Evolutionary conservation across 2,888 invertebrate species (phyloP).

Genomic region (Ditylenchus weischeri): DNA sequence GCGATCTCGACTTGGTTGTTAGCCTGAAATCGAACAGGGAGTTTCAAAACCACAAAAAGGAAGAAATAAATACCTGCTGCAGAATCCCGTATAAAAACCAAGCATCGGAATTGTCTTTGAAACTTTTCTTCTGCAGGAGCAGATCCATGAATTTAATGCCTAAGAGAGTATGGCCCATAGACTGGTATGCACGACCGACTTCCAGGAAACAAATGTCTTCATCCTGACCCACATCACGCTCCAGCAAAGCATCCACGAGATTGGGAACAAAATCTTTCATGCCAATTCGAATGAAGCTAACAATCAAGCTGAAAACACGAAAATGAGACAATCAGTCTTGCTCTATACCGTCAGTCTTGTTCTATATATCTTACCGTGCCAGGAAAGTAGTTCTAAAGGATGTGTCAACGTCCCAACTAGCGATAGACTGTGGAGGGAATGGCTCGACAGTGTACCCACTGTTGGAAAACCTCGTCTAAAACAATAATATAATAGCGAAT

Average conservation of each 20-base stretch:
- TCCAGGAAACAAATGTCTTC: constrained; percentile 39
- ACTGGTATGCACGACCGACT: constrained; percentile 37
- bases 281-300: constrained; percentile 34
- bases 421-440: constrained; percentile 37
- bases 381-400: constrained; percentile 27
- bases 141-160: constrained; percentile 24
- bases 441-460: constrained; percentile 43
- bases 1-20: constrained; percentile 39
- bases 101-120: constrained; percentile 32
- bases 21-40: constrained; percentile 16
- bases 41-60: constrained; percentile 2
- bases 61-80: constrained; percentile 25
- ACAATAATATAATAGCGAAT: neutral
- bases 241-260: constrained; percentile 33
- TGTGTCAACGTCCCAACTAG: constrained; percentile 16
- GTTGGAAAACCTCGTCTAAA: constrained; percentile 40
- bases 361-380: constrained; percentile 9
- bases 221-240: constrained; percentile 26
- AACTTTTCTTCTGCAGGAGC: constrained; percentile 24
- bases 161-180: constrained; percentile 18
- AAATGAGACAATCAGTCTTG: too few relatives aligned
- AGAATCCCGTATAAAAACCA: constrained; percentile 30
- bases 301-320: constrained; percentile 22
- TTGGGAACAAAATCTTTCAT: constrained; percentile 23
- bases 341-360: too few relatives aligned